phyloP scores from a whole-genome alignment of 2,888 invertebrate genomes.

The Melolontha melolontha region DNA sequence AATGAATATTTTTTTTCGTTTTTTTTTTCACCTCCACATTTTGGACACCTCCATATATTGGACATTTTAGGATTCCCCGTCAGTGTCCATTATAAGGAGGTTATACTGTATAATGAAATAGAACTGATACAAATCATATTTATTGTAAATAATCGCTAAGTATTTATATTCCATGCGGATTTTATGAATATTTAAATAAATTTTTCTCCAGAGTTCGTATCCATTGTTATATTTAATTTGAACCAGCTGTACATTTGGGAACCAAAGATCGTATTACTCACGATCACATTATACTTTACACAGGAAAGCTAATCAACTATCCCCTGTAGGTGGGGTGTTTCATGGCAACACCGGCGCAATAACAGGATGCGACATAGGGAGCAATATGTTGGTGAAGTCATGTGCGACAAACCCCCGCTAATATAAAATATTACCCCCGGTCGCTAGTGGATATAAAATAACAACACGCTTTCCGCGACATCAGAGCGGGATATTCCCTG shows the following conservation, averaged over 20 bases:
- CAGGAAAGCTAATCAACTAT: slow-evolving; percentile 13
- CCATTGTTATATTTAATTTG: slow-evolving; percentile 16
- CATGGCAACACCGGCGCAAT: slow-evolving; percentile 6
- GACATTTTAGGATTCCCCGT: too few species aligned
- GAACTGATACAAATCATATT: too few species aligned
- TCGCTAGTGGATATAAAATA: slow-evolving; percentile 6
- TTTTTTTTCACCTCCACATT: too few species aligned
- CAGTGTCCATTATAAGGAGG: too few species aligned
- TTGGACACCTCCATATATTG: too few species aligned
- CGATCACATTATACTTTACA: not conserved
- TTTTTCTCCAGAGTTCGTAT: not conserved
- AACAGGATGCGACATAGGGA: slow-evolving; percentile 1
- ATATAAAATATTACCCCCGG: slow-evolving; percentile 6
- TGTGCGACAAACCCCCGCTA: slow-evolving; percentile 4
- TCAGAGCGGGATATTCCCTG: not conserved
- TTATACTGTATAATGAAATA: too few species aligned
- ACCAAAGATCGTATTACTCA: slow-evolving; percentile 10
- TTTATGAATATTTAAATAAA: too few species aligned
- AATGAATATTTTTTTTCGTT: too few species aligned
- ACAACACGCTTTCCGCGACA: not conserved
- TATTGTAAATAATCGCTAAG: too few species aligned
- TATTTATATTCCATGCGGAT: too few species aligned
- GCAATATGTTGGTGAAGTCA: slow-evolving; percentile 5
- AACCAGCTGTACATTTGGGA: slow-evolving; percentile 1
- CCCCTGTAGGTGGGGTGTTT: slow-evolving; percentile 6